phyloP scores from a whole-genome alignment of 2,113 vertebrate species.

The Mormoops blainvillei region DNA sequence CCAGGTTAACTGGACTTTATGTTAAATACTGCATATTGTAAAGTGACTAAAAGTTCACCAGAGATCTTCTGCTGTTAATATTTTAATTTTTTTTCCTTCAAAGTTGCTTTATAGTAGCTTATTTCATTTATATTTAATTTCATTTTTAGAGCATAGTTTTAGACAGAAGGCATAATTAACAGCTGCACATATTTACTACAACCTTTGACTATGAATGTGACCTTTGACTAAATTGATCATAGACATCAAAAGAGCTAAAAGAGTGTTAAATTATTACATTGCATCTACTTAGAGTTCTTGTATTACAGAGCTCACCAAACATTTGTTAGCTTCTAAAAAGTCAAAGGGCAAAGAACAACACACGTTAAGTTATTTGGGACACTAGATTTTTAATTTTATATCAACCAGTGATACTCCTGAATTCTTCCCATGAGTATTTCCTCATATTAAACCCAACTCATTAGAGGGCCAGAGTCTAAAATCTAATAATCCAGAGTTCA shows the following conservation, averaged over 20 bases:
- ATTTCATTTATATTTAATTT: conserved; percentile 1
- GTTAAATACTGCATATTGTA: conserved; percentile 10
- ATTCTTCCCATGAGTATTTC: background rate
- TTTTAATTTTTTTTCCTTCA: conserved; percentile 10
- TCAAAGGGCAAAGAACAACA: background rate
- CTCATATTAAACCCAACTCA: background rate
- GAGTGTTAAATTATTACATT: background rate
- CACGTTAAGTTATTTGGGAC: background rate
- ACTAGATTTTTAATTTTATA: background rate
- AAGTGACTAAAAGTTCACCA: background rate
- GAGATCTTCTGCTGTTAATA: conserved; percentile 15
- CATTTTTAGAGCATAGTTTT: conserved; percentile 26
- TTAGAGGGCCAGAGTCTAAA: background rate
- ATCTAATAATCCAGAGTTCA: background rate
- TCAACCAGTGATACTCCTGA: background rate
- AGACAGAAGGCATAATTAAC: background rate
- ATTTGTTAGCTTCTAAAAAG: background rate
- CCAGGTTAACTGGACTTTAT: background rate
- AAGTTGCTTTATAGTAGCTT: background rate
- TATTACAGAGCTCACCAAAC: background rate
- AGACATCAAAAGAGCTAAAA: conserved; percentile 11
- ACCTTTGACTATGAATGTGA: conserved; percentile 11
- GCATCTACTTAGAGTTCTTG: conserved; percentile 10
- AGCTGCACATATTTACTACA: conserved; percentile 26
- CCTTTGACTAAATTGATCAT: background rate